Percentiles rank a stretch among this genome's conserved stretches.
Conservation (phyloP, 1,140 invertebrate genomes). For the Tetragonula clypearis region DNA sequence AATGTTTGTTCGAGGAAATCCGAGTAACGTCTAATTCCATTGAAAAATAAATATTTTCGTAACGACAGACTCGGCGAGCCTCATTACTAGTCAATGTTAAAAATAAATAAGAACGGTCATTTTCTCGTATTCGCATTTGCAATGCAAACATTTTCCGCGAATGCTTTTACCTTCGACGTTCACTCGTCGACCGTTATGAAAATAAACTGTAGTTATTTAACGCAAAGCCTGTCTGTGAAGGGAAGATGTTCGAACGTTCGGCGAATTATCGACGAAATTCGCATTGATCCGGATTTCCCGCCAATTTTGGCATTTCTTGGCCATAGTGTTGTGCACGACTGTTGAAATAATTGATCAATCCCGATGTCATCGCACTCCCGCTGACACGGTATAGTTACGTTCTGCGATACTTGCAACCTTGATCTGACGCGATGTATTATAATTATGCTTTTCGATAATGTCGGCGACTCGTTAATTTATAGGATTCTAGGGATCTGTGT, state of each 20-base stretch:
- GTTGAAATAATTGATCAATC: conserved; percentile 13
- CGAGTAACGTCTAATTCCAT: no score
- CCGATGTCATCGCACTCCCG: conserved; percentile 6
- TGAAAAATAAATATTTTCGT: no score
- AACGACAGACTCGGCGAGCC: no score
- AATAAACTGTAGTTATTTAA: conserved; percentile 1
- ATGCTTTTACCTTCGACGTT: background rate
- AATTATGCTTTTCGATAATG: background rate
- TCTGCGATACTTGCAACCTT: conserved; percentile 1
- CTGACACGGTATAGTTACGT: background rate
- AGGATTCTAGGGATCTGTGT: no score
- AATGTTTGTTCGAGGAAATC: no score
- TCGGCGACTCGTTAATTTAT: background rate
- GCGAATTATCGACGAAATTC: background rate
- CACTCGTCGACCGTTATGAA: background rate
- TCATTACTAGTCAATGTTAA: no score
- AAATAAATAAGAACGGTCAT: background rate
- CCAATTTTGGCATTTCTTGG: background rate
- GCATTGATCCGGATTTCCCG: background rate
- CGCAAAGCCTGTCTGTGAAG: background rate
- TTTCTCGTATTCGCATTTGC: conserved; percentile 4
- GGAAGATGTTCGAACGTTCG: background rate
- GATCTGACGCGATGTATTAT: background rate
- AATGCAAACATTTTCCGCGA: background rate
- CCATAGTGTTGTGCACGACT: background rate